Base-by-base conservation (phyloP, 2,888 invertebrate genomes). In the Molorchus minor region DNA sequence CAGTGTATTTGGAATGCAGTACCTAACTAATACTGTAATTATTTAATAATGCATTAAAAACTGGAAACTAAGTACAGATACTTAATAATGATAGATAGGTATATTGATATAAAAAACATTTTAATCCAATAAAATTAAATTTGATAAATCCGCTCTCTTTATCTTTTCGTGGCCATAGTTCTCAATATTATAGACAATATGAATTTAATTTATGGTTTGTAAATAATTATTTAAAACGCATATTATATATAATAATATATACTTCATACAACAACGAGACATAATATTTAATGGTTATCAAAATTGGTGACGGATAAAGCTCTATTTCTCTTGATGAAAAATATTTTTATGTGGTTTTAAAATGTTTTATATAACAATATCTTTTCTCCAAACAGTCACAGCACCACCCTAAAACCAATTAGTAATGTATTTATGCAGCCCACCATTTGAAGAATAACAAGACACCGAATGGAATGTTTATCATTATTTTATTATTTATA, bases 391-490 rank as follows among this genome's bases (percentile, higher is more conserved):
- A 13, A 36, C 33, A 36, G 13, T n/a, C 29, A 25, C 10, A n/a
- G 35, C 17, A 47, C 47, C 47, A 21, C 47, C 35, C 20, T 36
- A 47, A 36, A 47, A 47, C 5, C 36, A 47, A 47, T 47, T 47
- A 47, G 33, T 21, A 49, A 25, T 49, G 25, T 29, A 49, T n/a
- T n/a, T 38, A 29, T 49, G 36, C 49, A 38, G 29, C 49, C 49
- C 38, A 49, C 49, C 49, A 49, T 38, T 38, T 38, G 20, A 21
- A 35, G 49, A 49, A 38, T 49, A 36, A 49, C n/a, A n/a, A n/a
- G n/a, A n/a, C n/a, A n/a, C n/a, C n/a, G n/a, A n/a, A n/a, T n/a
- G n/a, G n/a, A n/a, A n/a, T n/a, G n/a, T n/a, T n/a, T n/a, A n/a
- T n/a, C n/a, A n/a, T n/a, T n/a, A n/a, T n/a, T n/a, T n/a, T n/a